Evolutionary conservation across 2,113 vertebrate genomes (phyloP).

Genomic region (Pristiophorus japonicus): DNA sequence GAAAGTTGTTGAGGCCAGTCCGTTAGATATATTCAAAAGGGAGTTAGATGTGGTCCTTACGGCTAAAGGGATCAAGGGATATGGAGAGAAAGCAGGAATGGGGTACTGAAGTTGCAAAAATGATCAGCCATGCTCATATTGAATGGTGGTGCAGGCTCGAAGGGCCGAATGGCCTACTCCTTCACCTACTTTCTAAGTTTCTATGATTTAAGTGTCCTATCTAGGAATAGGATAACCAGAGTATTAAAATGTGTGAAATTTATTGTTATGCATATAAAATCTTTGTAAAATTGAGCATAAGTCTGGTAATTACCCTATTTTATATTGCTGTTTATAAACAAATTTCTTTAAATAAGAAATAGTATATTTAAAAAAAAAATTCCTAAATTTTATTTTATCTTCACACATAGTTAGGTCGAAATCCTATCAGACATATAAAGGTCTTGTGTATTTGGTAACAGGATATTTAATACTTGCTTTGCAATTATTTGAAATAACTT

Average conservation of each 20-base stretch:
- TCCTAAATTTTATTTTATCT: neutral
- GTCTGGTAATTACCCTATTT: neutral
- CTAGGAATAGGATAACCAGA: neutral
- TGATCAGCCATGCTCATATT: too few species aligned
- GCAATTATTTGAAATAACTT: neutral
- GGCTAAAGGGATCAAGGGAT: too few species aligned
- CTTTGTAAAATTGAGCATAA: neutral
- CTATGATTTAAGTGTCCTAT: neutral
- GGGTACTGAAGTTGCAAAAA: too few species aligned
- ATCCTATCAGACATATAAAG: neutral
- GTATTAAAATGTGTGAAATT: neutral
- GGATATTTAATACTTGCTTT: neutral
- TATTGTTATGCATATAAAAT: neutral
- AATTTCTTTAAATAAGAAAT: neutral
- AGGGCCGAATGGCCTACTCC: too few species aligned
- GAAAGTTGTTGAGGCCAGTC: too few species aligned
- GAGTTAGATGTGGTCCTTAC: too few species aligned
- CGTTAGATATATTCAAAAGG: too few species aligned
- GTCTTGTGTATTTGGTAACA: neutral
- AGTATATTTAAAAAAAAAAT: neutral
- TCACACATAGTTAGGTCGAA: neutral
- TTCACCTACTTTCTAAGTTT: too few species aligned
- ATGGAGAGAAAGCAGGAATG: too few species aligned
- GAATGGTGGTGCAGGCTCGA: too few species aligned
- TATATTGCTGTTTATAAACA: neutral